Base-by-base conservation (phyloP, 2,113 vertebrate genomes). In the Pterocles orientalis region DNA sequence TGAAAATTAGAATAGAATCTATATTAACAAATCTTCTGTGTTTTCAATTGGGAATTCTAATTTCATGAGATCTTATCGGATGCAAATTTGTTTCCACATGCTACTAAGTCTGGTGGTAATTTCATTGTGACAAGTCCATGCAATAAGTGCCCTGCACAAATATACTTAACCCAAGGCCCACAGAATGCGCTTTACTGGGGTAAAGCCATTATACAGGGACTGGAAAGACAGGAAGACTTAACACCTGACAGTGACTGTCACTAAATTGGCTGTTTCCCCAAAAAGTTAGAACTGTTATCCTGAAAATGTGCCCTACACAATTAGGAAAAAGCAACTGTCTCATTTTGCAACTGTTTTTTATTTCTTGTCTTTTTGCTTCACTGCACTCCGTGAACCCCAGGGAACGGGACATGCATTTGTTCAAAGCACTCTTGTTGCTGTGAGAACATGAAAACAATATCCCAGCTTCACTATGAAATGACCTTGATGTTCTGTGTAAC, bases 401-500 rank as follows among this genome's bases (percentile, higher is more conserved):
- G 68, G 91, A 97, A 94, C 45, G 70, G 58, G 79, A 93, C 72
- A 73, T 26, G 34, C n/a, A 94, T 95, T 97, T 95, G 96, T 93
- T 92, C 93, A 93, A 94, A 97, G 84, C 50, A 82, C n/a, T 80
- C 83, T 36, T 83, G 86, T 31, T 95, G 64, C 54, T 87, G 51
- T 88, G 95, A 96, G 75, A 96, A 86, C 70, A 95, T 79, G 48
- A 97, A 98, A 97, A 97, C 56, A 95, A 90, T 90, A 89, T 86
- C 82, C 90, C 45, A 95, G 79, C 94, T 81, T 95, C 84, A 78
- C 73, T 93, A 87, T 79, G 72, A 96, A 95, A 95, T 96, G 87
- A 98, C 97, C 97, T 97, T 97, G 92, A 93, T 91, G 89, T 95
- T 94, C 83, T 88, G 65, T 8, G 29, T 68, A 96, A 95, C 88